phyloP scores from a whole-genome alignment of 1,140 invertebrate species.

The Ylistrum balloti region DNA sequence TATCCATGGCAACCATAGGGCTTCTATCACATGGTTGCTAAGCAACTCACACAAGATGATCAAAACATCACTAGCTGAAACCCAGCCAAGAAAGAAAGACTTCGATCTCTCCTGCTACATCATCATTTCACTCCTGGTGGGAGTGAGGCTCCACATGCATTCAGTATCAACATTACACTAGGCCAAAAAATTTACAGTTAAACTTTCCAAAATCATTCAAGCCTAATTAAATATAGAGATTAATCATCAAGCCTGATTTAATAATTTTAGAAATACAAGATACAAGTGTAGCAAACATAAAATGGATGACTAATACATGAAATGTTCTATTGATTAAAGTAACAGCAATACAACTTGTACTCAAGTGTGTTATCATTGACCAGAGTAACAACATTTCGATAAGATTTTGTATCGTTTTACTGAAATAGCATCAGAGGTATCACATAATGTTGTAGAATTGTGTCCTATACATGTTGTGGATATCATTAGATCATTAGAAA shows the following conservation, averaged over 20 bases:
- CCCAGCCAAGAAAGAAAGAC: conserved; percentile 29
- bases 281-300: background rate
- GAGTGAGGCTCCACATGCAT: background rate
- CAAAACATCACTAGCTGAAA: conserved; percentile 33
- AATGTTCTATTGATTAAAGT: background rate
- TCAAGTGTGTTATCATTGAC: background rate
- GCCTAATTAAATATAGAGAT: background rate
- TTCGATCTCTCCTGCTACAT: conserved; percentile 23
- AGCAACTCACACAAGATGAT: conserved; percentile 38
- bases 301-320: conserved; percentile 25
- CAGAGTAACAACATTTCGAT: background rate
- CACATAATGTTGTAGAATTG: background rate
- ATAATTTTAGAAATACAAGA: background rate
- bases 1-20: conserved; percentile 37
- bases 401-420: background rate
- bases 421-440: background rate
- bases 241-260: background rate
- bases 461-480: too few species aligned
- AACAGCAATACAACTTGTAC: background rate
- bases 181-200: background rate
- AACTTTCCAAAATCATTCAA: background rate
- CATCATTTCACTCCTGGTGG: conserved; percentile 23
- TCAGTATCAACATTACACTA: background rate
- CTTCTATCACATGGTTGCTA: conserved; percentile 23
- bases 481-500: too few species aligned